Evolutionary conservation across 2,888 invertebrate genomes (phyloP).

Genomic region (Pseudoips prasinana): DNA sequence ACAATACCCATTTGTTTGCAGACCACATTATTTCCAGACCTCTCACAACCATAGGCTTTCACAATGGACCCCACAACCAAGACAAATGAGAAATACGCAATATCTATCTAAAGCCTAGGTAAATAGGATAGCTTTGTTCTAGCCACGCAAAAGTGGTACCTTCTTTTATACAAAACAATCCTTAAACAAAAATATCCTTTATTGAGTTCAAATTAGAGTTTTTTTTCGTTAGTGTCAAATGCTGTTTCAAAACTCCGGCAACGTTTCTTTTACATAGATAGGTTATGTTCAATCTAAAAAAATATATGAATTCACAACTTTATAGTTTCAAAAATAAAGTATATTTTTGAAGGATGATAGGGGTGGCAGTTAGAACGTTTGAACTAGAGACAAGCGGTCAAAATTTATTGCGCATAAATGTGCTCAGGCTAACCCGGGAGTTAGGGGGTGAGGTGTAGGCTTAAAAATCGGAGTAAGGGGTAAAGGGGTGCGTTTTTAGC

Average conservation of each 20-base stretch:
- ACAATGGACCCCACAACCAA: constrained; percentile 73
- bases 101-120: constrained; percentile 66
- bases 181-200: constrained; percentile 48
- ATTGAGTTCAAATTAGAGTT: constrained; percentile 44
- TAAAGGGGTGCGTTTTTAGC: constrained; percentile 78
- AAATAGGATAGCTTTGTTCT: constrained; percentile 62
- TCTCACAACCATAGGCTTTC: constrained; percentile 29
- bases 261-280: constrained; percentile 69
- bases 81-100: constrained; percentile 78
- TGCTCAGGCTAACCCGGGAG: constrained; percentile 80
- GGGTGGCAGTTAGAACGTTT: constrained; percentile 59
- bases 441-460: constrained; percentile 75
- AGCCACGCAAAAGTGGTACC: constrained; percentile 64
- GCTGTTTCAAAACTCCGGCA: constrained; percentile 63
- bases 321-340: constrained; percentile 29
- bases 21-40: constrained; percentile 34
- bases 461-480: constrained; percentile 79
- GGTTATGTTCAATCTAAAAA: constrained; percentile 39
- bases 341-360: constrained; percentile 34
- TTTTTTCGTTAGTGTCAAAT: constrained; percentile 56
- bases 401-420: constrained; percentile 83
- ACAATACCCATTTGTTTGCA: constrained; percentile 29
- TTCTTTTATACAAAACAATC: constrained; percentile 56
- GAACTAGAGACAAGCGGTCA: constrained; percentile 66
- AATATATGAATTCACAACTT: constrained; percentile 24